A percentile compares a stretch with the other conserved stretches of the same genome.
These are phyloP conservation scores for Acronicta aceris DNA, from an alignment of 2,888 invertebrate genomes.

Conservation along the genomic window DNA sequence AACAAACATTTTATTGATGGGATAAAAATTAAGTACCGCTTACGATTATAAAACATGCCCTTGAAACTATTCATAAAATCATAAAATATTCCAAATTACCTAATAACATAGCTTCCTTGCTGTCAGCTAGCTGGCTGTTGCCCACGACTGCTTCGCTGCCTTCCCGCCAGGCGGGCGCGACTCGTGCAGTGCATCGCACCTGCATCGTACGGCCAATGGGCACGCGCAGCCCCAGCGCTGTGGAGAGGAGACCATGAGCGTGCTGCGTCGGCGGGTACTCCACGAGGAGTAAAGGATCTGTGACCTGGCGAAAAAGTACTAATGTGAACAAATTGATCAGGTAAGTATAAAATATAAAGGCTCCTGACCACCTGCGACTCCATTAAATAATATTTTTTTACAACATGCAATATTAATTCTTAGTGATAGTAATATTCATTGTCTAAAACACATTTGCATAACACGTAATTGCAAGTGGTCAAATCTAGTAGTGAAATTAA, in stretches of 20 bases:
- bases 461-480: no score
- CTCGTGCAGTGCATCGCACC: constrained; percentile 82
- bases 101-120: constrained; percentile 85
- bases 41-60: no score
- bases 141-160: constrained; percentile 86
- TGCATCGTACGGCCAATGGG: constrained; percentile 82
- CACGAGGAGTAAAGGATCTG: constrained; percentile 77
- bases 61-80: neutral
- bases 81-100: constrained; percentile 64
- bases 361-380: no score
- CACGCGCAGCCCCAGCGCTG: constrained; percentile 81
- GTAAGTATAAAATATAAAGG: no score
- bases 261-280: constrained; percentile 82
- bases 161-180: constrained; percentile 84
- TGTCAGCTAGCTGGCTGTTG: constrained; percentile 82
- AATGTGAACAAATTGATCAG: no score
- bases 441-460: no score
- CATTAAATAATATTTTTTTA: no score
- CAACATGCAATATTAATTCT: no score
- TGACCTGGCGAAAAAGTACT: constrained; percentile 67
- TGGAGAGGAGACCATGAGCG: constrained; percentile 80
- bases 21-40: no score
- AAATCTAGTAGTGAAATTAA: no score
- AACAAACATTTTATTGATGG: no score
- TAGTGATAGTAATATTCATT: no score